A percentile compares a stretch with the other conserved stretches of the same genome.
phyloP scores from a whole-genome alignment of 2,888 invertebrate genomes.

The Ditylenchus weischeri region DNA sequence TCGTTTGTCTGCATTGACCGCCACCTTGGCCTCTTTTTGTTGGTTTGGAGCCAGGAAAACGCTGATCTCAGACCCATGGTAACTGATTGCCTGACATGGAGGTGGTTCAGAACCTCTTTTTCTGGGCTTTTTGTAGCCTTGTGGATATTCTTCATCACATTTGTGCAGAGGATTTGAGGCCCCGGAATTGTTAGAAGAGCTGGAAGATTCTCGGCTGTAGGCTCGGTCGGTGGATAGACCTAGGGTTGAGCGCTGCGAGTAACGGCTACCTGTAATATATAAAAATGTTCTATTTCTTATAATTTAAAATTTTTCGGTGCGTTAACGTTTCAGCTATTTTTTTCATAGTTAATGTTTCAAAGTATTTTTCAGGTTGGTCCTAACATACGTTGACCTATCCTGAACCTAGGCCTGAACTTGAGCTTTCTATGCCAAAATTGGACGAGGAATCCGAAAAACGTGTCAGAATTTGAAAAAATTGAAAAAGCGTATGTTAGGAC shows the following conservation, averaged over 20 bases:
- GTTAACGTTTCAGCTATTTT: not conserved
- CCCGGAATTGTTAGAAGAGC: not conserved
- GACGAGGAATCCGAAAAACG: too few relatives aligned
- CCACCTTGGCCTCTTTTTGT: conserved; percentile 37
- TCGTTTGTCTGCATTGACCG: conserved; percentile 13
- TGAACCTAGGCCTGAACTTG: too few relatives aligned
- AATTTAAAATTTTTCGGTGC: too few relatives aligned
- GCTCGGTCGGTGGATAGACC: conserved; percentile 33
- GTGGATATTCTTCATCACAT: not conserved
- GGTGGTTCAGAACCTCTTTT: not conserved
- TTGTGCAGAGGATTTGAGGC: conserved; percentile 17
- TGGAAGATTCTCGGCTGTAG: conserved; percentile 24
- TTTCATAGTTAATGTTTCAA: not conserved
- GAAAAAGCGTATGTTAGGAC: too few relatives aligned
- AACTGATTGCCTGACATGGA: conserved; percentile 44
- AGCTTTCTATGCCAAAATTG: too few relatives aligned
- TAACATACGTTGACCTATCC: too few relatives aligned
- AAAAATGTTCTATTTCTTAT: too few relatives aligned
- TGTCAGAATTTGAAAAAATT: too few relatives aligned
- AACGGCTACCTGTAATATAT: conserved; percentile 40
- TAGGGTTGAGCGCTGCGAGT: conserved; percentile 45
- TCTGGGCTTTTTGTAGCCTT: too few relatives aligned
- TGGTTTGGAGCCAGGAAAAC: conserved; percentile 41
- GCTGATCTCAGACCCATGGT: conserved; percentile 54
- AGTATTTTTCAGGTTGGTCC: too few relatives aligned